Base-by-base conservation (phyloP, 1,140 invertebrate species). In the Cecropterus lyciades region DNA sequence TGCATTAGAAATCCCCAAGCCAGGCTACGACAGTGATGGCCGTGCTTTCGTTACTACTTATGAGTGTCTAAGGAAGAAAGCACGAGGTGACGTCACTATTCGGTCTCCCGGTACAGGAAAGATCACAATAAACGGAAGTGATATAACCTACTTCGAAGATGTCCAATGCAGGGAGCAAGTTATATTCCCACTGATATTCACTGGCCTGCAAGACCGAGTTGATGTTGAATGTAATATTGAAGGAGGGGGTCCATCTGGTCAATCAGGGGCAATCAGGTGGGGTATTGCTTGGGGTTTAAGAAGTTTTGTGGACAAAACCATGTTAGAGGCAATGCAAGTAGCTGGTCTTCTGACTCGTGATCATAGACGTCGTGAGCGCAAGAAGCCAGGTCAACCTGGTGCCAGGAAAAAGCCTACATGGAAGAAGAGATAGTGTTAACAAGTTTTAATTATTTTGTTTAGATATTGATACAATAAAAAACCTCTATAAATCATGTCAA, bases 351-450 rank as follows among this genome's bases (percentile, higher is more conserved):
- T 99, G 20, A 97, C 96, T 30, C 93, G 93, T 80, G 99, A 99
- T 88, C 93, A 92, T 52, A 94, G 98, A 62, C 91, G 82, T 27
- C 94, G 94, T 69, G 98, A 99, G 91, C 94, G 99, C 75, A 99
- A 99, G 94, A 99, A 99, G 94, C 95, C 95, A 46, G 99, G 98
- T 45, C 97, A 98, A 93, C 94, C 95, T 83, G 97, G 97, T 79
- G 97, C 98, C 27, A 95, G 99, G 81, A 96, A 95, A 80, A 98
- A 98, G 87, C 98, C 95, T 79, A 98, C 98, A 65, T 99, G 98
- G 98, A 97, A 97, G 84, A 98, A 96, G 82, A 95, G 97, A 93
- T 98, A 96, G 94, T 78, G n/a, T 48, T 0, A 43, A 30, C 8
- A 42, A 40, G 20, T n/a, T n/a, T n/a, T n/a, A n/a, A 10, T 62